Conservation (phyloP, 1,140 invertebrate genomes). For the Anastatus disparis region DNA sequence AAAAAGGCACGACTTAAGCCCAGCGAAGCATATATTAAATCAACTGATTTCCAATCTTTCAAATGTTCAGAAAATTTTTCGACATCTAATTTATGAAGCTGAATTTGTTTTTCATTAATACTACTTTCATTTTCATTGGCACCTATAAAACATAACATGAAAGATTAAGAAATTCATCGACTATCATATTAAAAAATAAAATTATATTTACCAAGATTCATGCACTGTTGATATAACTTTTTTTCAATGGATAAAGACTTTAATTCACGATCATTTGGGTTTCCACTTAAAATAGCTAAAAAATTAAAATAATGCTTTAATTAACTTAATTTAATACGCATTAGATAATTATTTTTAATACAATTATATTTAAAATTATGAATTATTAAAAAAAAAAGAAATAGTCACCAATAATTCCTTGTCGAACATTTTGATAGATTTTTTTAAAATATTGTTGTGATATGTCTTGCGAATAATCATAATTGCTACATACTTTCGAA, state of each 20-base stretch:
- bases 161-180: too few relatives aligned
- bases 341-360: not conserved
- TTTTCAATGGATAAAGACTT: not conserved
- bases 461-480: not conserved
- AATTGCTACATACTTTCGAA: not conserved
- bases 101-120: too few relatives aligned
- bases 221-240: conserved; percentile 5
- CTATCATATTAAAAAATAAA: too few relatives aligned
- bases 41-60: too few relatives aligned
- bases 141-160: too few relatives aligned
- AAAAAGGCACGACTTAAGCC: conserved; percentile 15
- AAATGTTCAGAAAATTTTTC: too few relatives aligned
- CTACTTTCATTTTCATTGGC: too few relatives aligned
- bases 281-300: conserved; percentile 3
- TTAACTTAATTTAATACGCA: not conserved
- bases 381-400: too few relatives aligned
- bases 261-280: not conserved
- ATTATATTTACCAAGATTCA: conserved; percentile 5
- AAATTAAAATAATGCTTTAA: not conserved
- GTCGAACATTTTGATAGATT: too few relatives aligned
- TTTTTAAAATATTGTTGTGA: not conserved
- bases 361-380: too few relatives aligned
- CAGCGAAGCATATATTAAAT: not conserved
- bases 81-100: too few relatives aligned
- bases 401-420: too few relatives aligned